Evolutionary conservation across 2,888 invertebrate genomes (phyloP).

Genomic region (Acrobasis repandana): DNA sequence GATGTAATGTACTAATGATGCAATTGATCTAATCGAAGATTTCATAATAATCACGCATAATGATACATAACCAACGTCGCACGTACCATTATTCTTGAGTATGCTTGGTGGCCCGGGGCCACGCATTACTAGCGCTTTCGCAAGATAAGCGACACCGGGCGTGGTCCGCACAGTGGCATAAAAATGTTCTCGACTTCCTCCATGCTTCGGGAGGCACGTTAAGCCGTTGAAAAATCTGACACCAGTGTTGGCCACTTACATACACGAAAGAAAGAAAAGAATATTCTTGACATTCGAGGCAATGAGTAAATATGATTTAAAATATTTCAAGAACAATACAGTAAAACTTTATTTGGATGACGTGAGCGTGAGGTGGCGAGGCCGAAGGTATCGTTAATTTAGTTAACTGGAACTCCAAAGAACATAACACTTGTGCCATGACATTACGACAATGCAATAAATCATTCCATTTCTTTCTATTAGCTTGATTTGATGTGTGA

Average conservation of each 20-base stretch:
- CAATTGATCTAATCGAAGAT: slow-evolving; percentile 5
- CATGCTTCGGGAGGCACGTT: slow-evolving; percentile 13
- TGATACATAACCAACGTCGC: not conserved
- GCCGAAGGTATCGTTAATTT: slow-evolving; percentile 44
- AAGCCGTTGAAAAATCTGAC: no score
- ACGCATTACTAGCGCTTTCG: no score
- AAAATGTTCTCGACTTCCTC: no score
- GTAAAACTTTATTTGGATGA: slow-evolving; percentile 46
- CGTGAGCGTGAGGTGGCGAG: slow-evolving; percentile 40
- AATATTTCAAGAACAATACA: slow-evolving; percentile 43
- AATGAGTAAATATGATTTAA: slow-evolving; percentile 24
- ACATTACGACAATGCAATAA: slow-evolving; percentile 11
- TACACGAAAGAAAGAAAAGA: no score
- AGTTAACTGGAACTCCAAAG: slow-evolving; percentile 47
- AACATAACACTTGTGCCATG: slow-evolving; percentile 24
- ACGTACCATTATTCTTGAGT: no score
- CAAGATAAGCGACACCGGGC: no score
- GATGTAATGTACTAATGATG: slow-evolving; percentile 3
- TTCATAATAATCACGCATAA: slow-evolving; percentile 14
- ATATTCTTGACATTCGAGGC: no score
- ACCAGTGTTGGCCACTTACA: no score
- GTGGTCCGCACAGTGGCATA: no score
- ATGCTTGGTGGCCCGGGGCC: no score
- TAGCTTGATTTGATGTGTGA: not conserved
- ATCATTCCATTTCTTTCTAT: slow-evolving; percentile 25